A percentile compares a stretch with the other conserved stretches of the same genome.
These are phyloP conservation scores for Tipula lateralis DNA, from an alignment of 2,888 invertebrate genomes.

Conservation along the genomic window DNA sequence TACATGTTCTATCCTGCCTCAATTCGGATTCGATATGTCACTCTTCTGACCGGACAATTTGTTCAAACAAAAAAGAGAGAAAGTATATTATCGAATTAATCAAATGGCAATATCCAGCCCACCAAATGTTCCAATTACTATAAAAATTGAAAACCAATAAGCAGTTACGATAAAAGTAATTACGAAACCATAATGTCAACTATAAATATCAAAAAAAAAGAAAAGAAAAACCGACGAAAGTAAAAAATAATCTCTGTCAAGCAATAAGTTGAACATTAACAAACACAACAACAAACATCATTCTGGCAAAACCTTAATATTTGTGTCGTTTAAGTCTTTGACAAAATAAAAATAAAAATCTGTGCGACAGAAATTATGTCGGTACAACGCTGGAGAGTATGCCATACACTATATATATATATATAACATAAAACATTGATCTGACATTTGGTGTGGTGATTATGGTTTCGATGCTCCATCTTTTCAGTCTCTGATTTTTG, in stretches of 20 bases:
- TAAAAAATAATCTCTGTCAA: conserved; percentile 19
- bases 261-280: conserved; percentile 19
- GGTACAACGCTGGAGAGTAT: background rate
- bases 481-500: background rate
- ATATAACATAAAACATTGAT: background rate
- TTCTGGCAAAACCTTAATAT: conserved; percentile 15
- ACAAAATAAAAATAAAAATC: background rate
- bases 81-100: background rate
- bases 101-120: background rate
- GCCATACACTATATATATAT: background rate
- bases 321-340: background rate
- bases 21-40: no score
- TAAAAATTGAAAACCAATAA: background rate
- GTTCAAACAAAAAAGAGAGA: no score
- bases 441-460: conserved; percentile 24
- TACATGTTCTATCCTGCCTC: no score
- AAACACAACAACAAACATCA: background rate
- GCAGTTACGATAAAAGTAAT: conserved; percentile 24
- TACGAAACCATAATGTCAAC: conserved; percentile 24
- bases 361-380: conserved; percentile 2
- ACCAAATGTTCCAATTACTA: background rate
- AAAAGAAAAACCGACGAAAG: background rate
- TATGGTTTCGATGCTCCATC: background rate
- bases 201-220: background rate
- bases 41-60: no score